phyloP scores from a whole-genome alignment of 2,888 invertebrate genomes.

The Cryptus viduatorius region DNA sequence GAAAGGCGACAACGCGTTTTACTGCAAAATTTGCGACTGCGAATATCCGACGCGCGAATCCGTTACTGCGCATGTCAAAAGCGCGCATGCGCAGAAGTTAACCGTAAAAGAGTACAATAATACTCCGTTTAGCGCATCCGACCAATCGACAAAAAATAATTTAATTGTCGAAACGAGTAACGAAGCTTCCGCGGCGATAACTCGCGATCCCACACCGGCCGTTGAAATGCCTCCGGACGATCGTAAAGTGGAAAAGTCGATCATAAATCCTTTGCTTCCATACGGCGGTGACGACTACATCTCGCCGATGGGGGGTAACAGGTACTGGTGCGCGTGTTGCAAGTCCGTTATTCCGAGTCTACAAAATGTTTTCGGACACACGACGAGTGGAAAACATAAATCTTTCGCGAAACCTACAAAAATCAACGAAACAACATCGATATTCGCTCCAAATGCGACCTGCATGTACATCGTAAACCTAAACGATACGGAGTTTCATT shows the following conservation, averaged over 20 bases:
- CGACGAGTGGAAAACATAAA: neutral
- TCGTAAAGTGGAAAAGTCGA: no score
- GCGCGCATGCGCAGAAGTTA: neutral
- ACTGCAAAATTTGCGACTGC: neutral
- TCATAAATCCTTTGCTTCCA: neutral
- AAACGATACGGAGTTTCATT: neutral
- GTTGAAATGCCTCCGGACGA: no score
- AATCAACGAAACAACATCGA: neutral
- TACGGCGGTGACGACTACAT: neutral
- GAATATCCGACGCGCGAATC: neutral
- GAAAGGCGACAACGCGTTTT: neutral
- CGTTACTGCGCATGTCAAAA: neutral
- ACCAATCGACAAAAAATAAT: neutral
- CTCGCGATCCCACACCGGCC: neutral
- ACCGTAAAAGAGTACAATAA: neutral
- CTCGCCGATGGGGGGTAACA: neutral
- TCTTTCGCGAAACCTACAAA: neutral
- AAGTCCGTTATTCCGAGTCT: neutral
- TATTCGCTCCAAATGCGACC: neutral
- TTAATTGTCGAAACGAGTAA: neutral
- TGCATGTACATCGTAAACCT: neutral
- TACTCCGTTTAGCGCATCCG: neutral
- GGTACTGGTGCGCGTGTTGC: constrained; percentile 16
- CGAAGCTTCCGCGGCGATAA: neutral
- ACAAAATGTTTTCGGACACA: neutral